Conservation (phyloP, 2,797 vertebrate species). For the Enteromius thamalakanensis region DNA sequence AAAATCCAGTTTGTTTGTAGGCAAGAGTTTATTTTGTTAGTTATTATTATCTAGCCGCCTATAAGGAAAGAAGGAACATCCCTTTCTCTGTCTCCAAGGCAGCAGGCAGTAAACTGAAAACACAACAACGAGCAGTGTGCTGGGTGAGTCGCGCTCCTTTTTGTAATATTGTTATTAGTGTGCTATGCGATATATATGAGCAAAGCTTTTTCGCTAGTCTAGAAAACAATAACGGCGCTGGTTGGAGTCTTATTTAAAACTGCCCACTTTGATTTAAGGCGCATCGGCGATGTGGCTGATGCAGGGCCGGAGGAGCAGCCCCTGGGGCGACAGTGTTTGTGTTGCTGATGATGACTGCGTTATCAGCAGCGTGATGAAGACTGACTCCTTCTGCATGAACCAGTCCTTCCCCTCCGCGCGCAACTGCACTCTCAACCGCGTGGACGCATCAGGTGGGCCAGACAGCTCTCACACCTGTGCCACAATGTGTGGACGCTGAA, state of each 20-base stretch:
- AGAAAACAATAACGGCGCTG: not conserved
- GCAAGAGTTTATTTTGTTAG: not conserved
- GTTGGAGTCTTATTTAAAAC: not conserved
- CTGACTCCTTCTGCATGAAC: conserved; percentile 68
- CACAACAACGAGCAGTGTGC: not conserved
- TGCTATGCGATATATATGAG: not conserved
- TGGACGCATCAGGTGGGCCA: conserved; percentile 71
- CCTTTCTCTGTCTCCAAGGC: conserved; percentile 12
- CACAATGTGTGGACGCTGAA: not conserved
- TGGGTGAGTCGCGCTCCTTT: conserved; percentile 6
- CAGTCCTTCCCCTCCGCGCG: conserved; percentile 73
- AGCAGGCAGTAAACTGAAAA: conserved; percentile 30
- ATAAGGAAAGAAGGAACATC: not conserved
- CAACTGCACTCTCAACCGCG: conserved; percentile 69
- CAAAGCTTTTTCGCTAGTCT: not conserved
- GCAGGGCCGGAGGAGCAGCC: conserved; percentile 30
- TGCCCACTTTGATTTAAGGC: not conserved
- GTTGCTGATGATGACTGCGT: conserved; percentile 51
- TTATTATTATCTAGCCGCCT: not conserved
- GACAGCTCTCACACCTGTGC: not conserved
- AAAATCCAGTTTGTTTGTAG: not conserved
- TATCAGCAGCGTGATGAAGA: conserved; percentile 49
- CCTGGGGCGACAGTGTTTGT: conserved; percentile 65
- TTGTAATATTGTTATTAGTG: not conserved
- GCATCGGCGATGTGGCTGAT: conserved; percentile 67